Evolutionary conservation across 2,797 vertebrate genomes (phyloP), one percentile per base, ranked within the genome.

Genomic region (Typhlichthys subterraneus): DNA sequence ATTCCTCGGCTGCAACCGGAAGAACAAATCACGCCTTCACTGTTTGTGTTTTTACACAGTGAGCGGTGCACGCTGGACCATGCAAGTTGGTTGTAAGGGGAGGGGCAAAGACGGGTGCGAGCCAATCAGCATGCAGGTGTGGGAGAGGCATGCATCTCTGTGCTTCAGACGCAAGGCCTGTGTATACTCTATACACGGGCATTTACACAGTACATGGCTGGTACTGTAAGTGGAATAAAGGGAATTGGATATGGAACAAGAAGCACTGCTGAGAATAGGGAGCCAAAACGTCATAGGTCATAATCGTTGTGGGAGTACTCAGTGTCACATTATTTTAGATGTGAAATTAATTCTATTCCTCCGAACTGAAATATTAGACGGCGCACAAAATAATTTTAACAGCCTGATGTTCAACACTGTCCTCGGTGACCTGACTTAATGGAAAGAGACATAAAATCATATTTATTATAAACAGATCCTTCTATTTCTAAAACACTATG

Each of bases 261-360:
- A 70, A 6, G 38, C 61, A 42, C 45, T 60, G 69, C 45, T 57
- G 47, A 53, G 38, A 67, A 53, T 45, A 52, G 60, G 45, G 59
- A 57, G 15, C 19, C n/a, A 46, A n/a, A 46, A 0, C n/a, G 52
- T 57, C 9, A 5, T 60, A 54, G 54, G 54, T 70, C 52, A 53
- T 46, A 69, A 53, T 53, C 7, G 9, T 52, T 17, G 63, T 67
- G 71, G 63, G 54, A 70, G 68, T 76, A 19, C 54, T 73, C 65
- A 59, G 72, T 77, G 79, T 84, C 82, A 81, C 85, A 72, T 82
- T 65, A 77, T 82, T 64, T 85, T 83, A 76, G 83, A 80, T 81
- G 67, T 82, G 73, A 82, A 80, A 79, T 82, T 42, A 83, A 85
- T 63, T 82, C 62, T 79, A 53, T 52, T 76, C 71, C 70, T 75